Evolutionary conservation across 2,888 invertebrate species (phyloP).

Genomic region (Asteroscopus sphinx): DNA sequence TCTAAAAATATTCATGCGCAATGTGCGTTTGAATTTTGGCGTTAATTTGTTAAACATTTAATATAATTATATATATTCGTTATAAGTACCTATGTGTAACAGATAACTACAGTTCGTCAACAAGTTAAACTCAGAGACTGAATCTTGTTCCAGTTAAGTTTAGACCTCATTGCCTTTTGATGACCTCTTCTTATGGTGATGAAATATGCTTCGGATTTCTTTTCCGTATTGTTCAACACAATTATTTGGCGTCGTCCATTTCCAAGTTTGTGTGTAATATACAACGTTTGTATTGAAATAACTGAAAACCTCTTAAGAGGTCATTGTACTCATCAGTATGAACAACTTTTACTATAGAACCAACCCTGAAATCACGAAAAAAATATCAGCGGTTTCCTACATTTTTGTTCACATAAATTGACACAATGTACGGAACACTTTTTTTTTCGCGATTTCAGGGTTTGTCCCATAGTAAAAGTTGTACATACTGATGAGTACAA

Average conservation of each 20-base stretch:
- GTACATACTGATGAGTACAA: no score
- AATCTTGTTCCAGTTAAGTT: slow-evolving; percentile 46
- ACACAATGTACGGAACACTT: no score
- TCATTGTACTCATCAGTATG: no score
- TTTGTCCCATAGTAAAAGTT: no score
- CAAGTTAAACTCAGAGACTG: slow-evolving; percentile 54
- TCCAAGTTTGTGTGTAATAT: slow-evolving; percentile 16
- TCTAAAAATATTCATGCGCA: slow-evolving; percentile 34
- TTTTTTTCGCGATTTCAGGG: no score
- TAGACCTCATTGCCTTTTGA: slow-evolving; percentile 42
- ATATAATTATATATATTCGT: slow-evolving; percentile 41
- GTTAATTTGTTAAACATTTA: slow-evolving; percentile 56
- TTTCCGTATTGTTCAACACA: slow-evolving; percentile 24
- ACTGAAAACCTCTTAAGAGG: no score
- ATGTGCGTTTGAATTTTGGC: slow-evolving; percentile 50
- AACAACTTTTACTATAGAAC: no score
- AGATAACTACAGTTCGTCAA: slow-evolving; percentile 37
- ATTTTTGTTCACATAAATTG: no score
- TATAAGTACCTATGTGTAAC: slow-evolving; percentile 26
- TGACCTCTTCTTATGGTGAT: slow-evolving; percentile 36
- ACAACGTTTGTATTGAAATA: no score
- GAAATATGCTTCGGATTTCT: slow-evolving; percentile 25
- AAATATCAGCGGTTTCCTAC: no score
- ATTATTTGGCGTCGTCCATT: slow-evolving; percentile 28
- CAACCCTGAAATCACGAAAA: no score